Evolutionary conservation across 2,888 invertebrate genomes (phyloP).

Genomic region (Cordilura impudica): DNA sequence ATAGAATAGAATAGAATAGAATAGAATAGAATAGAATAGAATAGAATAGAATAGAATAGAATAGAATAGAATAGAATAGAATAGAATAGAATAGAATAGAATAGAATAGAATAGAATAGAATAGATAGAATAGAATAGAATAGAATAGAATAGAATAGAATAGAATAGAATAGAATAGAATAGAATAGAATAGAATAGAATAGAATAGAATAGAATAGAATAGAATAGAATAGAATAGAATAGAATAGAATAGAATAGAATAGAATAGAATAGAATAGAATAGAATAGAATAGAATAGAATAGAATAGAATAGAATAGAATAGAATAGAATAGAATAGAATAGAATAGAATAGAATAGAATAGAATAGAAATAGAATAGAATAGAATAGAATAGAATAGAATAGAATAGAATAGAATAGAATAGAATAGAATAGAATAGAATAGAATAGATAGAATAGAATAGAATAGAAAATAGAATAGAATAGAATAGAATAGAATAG

Average conservation of each 20-base stretch:
- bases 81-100: slow-evolving; percentile 27
- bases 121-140: slow-evolving; percentile 25
- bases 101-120: slow-evolving; percentile 34
- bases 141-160: slow-evolving; percentile 20
- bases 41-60: slow-evolving; percentile 16
- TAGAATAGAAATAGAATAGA: slow-evolving; percentile 38
- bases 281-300: slow-evolving; percentile 28
- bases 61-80: slow-evolving; percentile 21
- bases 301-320: slow-evolving; percentile 29
- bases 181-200: slow-evolving; percentile 31
- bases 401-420: slow-evolving; percentile 39
- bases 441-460: slow-evolving; percentile 42
- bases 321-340: slow-evolving; percentile 22
- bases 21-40: slow-evolving; percentile 13
- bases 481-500: slow-evolving; percentile 43
- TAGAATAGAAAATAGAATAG: slow-evolving; percentile 41
- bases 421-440: slow-evolving; percentile 38
- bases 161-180: slow-evolving; percentile 22
- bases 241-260: slow-evolving; percentile 19
- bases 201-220: slow-evolving; percentile 32
- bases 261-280: slow-evolving; percentile 23
- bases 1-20: slow-evolving; percentile 14
- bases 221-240: slow-evolving; percentile 41
- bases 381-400: slow-evolving; percentile 39
- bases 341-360: slow-evolving; percentile 39